phyloP scores from a whole-genome alignment of 1,140 invertebrate species.

The Pinna nobilis region DNA sequence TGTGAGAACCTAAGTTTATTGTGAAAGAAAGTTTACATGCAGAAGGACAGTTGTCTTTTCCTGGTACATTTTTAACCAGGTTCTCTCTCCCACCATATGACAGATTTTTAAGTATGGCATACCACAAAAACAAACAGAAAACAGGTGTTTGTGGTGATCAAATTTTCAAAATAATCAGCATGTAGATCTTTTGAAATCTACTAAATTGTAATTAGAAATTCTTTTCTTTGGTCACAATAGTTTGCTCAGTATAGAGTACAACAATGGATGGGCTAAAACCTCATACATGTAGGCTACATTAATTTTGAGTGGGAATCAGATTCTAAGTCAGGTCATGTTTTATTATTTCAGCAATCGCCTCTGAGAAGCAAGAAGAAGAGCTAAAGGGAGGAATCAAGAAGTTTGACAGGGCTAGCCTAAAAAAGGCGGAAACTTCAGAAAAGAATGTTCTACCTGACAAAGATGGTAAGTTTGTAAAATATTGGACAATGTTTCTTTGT shows the following conservation, averaged over 20 bases:
- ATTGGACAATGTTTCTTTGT: background rate
- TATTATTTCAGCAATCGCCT: conserved; percentile 33
- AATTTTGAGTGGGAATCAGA: background rate
- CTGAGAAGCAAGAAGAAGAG: conserved; percentile 55
- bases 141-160: background rate
- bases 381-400: conserved; percentile 69
- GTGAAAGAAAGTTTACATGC: no score
- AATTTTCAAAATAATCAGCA: background rate
- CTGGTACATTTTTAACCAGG: no score
- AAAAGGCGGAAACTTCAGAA: conserved; percentile 89
- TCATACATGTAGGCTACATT: background rate
- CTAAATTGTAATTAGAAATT: background rate
- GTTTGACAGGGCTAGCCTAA: conserved; percentile 84
- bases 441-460: conserved; percentile 91
- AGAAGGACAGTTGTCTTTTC: no score
- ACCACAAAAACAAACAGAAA: no score
- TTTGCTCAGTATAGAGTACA: background rate
- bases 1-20: no score
- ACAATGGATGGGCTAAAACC: background rate
- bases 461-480: conserved; percentile 80
- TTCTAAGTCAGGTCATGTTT: background rate
- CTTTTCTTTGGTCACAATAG: background rate
- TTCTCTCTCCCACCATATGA: no score
- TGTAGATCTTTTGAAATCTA: background rate
- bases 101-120: no score